Evolutionary conservation across 2,113 vertebrate species (phyloP).

Genomic region (Hydropotes inermis): DNA sequence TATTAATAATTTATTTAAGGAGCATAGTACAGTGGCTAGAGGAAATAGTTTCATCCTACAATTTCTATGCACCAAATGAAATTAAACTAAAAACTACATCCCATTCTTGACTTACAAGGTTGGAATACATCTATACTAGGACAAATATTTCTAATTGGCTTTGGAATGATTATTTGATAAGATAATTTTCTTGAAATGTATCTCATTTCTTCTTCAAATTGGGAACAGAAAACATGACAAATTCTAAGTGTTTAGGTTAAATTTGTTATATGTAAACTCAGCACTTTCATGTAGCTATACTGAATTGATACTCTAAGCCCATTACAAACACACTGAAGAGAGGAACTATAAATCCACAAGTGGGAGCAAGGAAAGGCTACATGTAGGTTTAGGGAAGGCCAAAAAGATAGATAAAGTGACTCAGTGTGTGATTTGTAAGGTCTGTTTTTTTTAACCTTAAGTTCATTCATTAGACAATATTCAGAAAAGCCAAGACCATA

Average conservation of each 20-base stretch:
- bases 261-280: constrained; percentile 22
- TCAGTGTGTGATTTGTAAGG: not conserved
- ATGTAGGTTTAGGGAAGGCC: not conserved
- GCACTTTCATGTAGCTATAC: not conserved
- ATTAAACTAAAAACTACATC: constrained; percentile 34
- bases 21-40: not conserved
- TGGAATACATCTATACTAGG: not conserved
- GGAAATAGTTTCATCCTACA: constrained; percentile 35
- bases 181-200: not conserved
- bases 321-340: constrained; percentile 9
- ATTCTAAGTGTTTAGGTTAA: not conserved
- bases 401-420: constrained; percentile 24
- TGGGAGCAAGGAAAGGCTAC: not conserved
- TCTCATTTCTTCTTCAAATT: constrained; percentile 32
- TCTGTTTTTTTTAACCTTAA: constrained; percentile 31
- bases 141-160: constrained; percentile 29
- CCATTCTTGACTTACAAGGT: not conserved
- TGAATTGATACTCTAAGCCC: constrained; percentile 14
- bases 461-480: constrained; percentile 30
- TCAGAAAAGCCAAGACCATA: not conserved
- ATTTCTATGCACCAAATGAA: not conserved
- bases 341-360: not conserved
- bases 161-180: constrained; percentile 17
- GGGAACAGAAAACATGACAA: constrained; percentile 2
- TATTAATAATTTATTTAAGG: constrained; percentile 26